Evolutionary conservation across 53 echinoderm and acorn worm species (phyloP).

Genomic region (Holothuria leucospilota): DNA sequence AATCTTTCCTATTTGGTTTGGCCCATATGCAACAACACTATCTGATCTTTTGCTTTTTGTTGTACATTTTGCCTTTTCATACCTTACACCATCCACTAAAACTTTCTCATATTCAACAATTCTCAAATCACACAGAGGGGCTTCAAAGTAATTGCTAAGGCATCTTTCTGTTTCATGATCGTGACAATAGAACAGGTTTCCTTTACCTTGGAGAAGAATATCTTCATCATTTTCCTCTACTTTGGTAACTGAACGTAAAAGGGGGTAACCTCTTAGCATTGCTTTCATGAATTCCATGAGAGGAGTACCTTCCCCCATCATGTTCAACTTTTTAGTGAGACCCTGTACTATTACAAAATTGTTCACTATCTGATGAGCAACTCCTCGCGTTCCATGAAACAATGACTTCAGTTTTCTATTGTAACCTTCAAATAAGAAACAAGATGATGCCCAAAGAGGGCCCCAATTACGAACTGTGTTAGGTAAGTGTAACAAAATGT

Average conservation of each 20-base stretch:
- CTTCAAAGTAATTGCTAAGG: not conserved
- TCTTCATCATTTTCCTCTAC: not conserved
- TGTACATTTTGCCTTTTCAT: not conserved
- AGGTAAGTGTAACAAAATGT: not conserved
- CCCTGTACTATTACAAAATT: not conserved
- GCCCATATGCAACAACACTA: not conserved
- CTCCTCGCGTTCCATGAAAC: not conserved
- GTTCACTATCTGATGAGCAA: not conserved
- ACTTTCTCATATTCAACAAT: slow-evolving; percentile 25
- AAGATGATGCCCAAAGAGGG: slow-evolving; percentile 13
- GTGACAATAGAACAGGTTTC: slow-evolving; percentile 24
- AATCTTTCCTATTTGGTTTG: not conserved
- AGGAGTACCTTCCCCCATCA: too few species aligned
- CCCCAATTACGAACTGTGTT: slow-evolving; percentile 1
- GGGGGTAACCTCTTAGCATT: slow-evolving; percentile 4
- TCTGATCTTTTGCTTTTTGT: not conserved
- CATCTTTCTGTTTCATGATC: slow-evolving; percentile 3
- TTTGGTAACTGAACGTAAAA: not conserved
- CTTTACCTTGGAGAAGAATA: slow-evolving; percentile 6
- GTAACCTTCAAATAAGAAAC: slow-evolving; percentile 15
- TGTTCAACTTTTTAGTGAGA: not conserved
- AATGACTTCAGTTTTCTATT: not conserved
- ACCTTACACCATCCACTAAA: not conserved
- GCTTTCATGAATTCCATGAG: too few species aligned
- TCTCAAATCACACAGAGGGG: slow-evolving; percentile 1